Evolutionary conservation across 2,797 vertebrate genomes (phyloP), one percentile per base, ranked within the genome.

Genomic region (Vultur gryphus): DNA sequence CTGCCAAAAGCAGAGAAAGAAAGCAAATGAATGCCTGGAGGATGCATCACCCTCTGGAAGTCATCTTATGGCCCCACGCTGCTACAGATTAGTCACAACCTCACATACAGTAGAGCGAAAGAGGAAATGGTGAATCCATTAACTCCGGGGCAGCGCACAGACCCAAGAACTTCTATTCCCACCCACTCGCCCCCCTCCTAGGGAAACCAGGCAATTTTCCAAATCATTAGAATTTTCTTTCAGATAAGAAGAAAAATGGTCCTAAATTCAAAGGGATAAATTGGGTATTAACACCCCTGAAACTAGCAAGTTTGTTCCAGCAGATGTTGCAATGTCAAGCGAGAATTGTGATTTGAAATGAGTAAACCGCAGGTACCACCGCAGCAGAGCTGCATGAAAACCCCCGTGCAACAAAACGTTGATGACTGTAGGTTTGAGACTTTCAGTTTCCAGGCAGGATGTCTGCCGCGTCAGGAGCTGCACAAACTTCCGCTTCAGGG

Each of bases 1-100:
- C 94, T 93, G 95, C 90, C 93, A 96, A 94, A 97, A 86, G 79
- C 82, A 65, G 59, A 92, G 93, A 84, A 93, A 95, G 88, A 7
- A 94, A 96, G 91, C 89, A 94, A 95, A 95, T 37, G 82, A 96
- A 97, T 97, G 97, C 96, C 94, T 97, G 90, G 64, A 96, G 95
- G 87, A 97, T 96, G 93, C 96, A 94, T 97, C 97, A 97, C 81
- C 76, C 94, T 84, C 93, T 96, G 87, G 87, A 97, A 95, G 84
- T 95, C 84, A 93, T 95, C 93, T 95, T 88, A 83, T 6, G 19
- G 93, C 95, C 85, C 69, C 44, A 66, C 7, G 7, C 72, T 87
- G 93, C 89, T 92, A 78, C 57, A 72, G 86, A 96, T 96, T 93
- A 97, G 89, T 97, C 95, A 97, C 88, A 90, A 96, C 61, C 64